Evolutionary conservation across 30 jellyfish, hydroid and myxozoan species (phyloP), one percentile per base, ranked within the genome.

Genomic region (Aurelia coerulea): DNA sequence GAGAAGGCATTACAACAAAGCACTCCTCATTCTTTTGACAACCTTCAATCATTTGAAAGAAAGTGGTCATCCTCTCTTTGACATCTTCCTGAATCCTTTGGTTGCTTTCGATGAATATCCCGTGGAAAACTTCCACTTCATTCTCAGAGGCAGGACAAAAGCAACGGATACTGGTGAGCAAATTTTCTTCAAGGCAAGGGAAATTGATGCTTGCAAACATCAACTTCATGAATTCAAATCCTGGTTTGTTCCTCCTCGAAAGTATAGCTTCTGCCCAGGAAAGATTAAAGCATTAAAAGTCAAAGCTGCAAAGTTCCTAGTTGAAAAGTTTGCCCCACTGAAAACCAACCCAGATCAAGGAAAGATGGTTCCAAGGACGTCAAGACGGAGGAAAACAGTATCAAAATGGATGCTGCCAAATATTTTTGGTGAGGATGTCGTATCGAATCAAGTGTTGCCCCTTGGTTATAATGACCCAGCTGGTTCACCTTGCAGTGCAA

Each of bases 221-320:
- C 79, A 78, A 67, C 79, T 62, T 23, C 88, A 62, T 12, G 88
- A 62, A 19, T 78, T 78, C 68, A 78, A 78, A 32, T 78, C 88
- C 23, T 78, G 88, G 88, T 62, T 79, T 67, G 80, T 51, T 34
- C 90, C 90, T 63, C 90, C 50, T 63, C 8, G 87, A 33, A 58
- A 63, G 62, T 77, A 60, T 35, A 77, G 62, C 58, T 77, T 77
- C 77, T 77, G 90, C 73, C 81, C 90, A 9, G 64, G 62, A 19
- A 79, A 79, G 39, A 58, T 79, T 0, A 32, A 64, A 65, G 65
- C 23, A 7, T 60, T 77, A 35, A 77, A 77, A 17, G 10, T 77
- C 42, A 59, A 77, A 63, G 66, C 87, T 1, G 73, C 90, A 16
- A 18, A 46, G 39, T 79, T 15, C 68, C 81, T 79, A 32, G 81